Conservation (phyloP, 2,113 vertebrate genomes). For the Gopherus evgoodei region DNA sequence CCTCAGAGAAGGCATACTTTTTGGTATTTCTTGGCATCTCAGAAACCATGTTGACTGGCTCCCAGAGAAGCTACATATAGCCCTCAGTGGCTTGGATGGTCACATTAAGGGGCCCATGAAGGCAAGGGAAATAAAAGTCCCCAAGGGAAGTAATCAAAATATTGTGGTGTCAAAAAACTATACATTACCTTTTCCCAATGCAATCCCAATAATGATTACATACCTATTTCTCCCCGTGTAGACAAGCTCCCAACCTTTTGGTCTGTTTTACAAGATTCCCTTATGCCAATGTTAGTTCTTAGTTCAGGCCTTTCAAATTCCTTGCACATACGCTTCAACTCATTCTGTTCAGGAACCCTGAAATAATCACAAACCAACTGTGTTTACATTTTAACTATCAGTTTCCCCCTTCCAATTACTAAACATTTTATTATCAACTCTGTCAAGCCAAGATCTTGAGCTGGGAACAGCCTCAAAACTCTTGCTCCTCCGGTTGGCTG, state of each 20-base stretch:
- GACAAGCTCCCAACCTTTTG: constrained; percentile 48
- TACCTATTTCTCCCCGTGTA: constrained; percentile 79
- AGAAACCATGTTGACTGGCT: neutral
- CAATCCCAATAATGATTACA: neutral
- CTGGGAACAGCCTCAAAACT: neutral
- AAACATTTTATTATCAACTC: neutral
- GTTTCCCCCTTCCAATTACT: neutral
- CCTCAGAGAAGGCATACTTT: neutral
- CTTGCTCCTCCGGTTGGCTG: neutral
- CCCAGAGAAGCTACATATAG: neutral
- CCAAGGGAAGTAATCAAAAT: neutral
- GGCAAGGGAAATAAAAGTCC: neutral
- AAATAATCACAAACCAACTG: constrained; percentile 35
- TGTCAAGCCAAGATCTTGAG: neutral
- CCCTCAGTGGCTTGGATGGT: neutral
- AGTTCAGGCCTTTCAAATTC: constrained; percentile 85
- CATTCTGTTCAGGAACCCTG: constrained; percentile 87
- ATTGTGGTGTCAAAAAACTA: neutral
- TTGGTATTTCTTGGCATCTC: neutral
- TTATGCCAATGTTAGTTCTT: constrained; percentile 65
- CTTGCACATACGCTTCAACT: constrained; percentile 82
- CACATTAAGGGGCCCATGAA: neutral
- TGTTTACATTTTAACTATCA: neutral
- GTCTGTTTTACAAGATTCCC: constrained; percentile 80
- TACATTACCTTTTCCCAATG: neutral